These are phyloP conservation scores for Euzophera pinguis DNA, from an alignment of 2,888 invertebrate species.

Conservation along the genomic window DNA sequence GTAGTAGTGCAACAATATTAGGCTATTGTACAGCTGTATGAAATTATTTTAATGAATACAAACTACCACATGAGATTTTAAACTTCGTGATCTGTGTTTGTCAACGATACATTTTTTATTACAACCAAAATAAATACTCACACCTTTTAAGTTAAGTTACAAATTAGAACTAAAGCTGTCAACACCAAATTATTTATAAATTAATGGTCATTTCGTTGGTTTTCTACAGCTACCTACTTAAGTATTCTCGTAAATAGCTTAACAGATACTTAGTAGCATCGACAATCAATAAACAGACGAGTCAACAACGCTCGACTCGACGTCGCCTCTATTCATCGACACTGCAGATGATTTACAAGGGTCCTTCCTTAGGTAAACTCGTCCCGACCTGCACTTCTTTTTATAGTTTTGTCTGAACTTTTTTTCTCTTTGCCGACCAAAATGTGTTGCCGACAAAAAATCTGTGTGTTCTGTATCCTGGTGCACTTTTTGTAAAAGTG, in stretches of 20 bases:
- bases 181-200: slow-evolving; percentile 8
- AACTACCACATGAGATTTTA: slow-evolving; percentile 28
- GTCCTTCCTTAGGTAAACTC: slow-evolving; percentile 78
- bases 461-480: slow-evolving; percentile 72
- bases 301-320: slow-evolving; percentile 70
- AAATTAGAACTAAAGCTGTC: slow-evolving; percentile 2
- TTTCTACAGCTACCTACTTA: slow-evolving; percentile 43
- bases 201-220: slow-evolving; percentile 25
- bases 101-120: neutral
- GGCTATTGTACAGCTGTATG: slow-evolving; percentile 49
- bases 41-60: slow-evolving; percentile 57
- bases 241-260: slow-evolving; percentile 63
- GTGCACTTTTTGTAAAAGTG: slow-evolving; percentile 72
- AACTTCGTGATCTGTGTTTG: neutral
- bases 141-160: neutral
- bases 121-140: neutral
- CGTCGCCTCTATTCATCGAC: slow-evolving; percentile 66
- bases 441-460: slow-evolving; percentile 72
- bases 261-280: slow-evolving; percentile 69
- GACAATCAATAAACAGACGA: slow-evolving; percentile 73
- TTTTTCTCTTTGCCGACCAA: slow-evolving; percentile 70
- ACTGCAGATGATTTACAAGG: slow-evolving; percentile 78
- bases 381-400: slow-evolving; percentile 72
- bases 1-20: slow-evolving; percentile 73
- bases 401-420: slow-evolving; percentile 73